A percentile compares a stretch with the other conserved stretches of the same genome.
These are phyloP conservation scores for Echeneis naucrates DNA, from an alignment of 2,797 vertebrate genomes.

Conservation along the genomic window DNA sequence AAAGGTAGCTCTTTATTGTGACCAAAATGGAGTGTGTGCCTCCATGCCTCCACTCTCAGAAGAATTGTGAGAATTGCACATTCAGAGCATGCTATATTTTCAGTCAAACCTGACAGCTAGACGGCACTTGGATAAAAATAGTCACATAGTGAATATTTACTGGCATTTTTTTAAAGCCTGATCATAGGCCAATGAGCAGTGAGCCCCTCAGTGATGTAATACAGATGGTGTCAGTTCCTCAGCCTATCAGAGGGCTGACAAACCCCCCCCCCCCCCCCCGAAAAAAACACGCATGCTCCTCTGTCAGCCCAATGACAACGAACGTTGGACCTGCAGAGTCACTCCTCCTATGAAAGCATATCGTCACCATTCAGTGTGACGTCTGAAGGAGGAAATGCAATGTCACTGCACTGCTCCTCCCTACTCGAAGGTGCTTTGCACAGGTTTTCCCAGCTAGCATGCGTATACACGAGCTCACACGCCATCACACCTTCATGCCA, in stretches of 20 bases:
- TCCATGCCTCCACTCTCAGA: conserved; percentile 36
- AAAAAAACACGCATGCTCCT: conserved; percentile 3
- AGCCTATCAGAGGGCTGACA: conserved; percentile 51
- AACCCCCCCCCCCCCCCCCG: too few relatives aligned
- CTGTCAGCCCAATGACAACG: conserved; percentile 47
- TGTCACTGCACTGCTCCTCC: conserved; percentile 42
- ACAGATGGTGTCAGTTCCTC: neutral
- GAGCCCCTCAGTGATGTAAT: conserved; percentile 31
- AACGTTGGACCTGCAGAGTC: conserved; percentile 51
- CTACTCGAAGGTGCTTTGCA: conserved; percentile 10
- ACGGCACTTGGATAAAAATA: conserved; percentile 70
- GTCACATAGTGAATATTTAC: conserved; percentile 53
- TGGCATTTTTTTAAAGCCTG: conserved; percentile 42
- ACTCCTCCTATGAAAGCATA: conserved; percentile 10
- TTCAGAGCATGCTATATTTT: conserved; percentile 48
- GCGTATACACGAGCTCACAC: neutral
- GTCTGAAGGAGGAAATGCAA: conserved; percentile 30
- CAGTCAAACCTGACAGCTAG: conserved; percentile 66
- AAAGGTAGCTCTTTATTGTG: conserved; percentile 24
- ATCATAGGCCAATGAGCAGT: conserved; percentile 52
- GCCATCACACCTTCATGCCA: neutral
- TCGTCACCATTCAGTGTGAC: conserved; percentile 12
- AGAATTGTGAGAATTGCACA: conserved; percentile 35
- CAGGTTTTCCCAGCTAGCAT: too few relatives aligned
- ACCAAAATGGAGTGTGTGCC: conserved; percentile 32